Evolutionary conservation across 2,888 invertebrate species (phyloP), one percentile per base, ranked within the genome.

Genomic region (Zaprionus lineosus): DNA sequence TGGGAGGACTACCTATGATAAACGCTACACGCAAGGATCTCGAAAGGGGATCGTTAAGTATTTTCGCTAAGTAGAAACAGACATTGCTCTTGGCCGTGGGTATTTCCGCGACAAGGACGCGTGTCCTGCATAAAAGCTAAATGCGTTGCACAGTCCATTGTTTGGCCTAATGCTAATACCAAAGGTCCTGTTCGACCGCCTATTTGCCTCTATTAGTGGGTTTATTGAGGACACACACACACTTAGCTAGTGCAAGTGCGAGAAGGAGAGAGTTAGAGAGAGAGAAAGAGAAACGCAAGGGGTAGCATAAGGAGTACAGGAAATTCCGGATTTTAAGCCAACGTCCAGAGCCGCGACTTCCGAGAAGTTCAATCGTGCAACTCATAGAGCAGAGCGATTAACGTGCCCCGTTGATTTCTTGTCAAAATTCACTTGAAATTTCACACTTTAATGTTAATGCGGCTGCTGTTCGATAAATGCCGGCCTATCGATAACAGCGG

Each of bases 401-500:
- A 65, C 67, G 67, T 53, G 37, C 44, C 34, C 51, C 18, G 39
- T 46, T 66, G 50, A 73, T 53, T 74, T 61, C 74, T 61, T 69
- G 82, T 82, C 72, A 78, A 78, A 79, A 79, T 84, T 84, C 82
- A 55, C 37, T 70, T 59, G 84, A 83, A 84, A 84, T 77, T 82
- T 83, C 84, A 84, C 83, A 83, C 83, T 71, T 83, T 66, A 56
- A 57, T 74, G 78, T 44, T 64, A 74, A 74, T 53, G 47, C 47
- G 47, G 47, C 52, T 56, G 58, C 61, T 19, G 28, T 46, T 58
- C 67, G 67, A 67, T 68, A 51, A 47, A 29, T 21, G 36, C 18
- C 14, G 16, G 36, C 14, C 18, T 65, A 61, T 59, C 62, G 75
- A 74, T 77, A 58, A 63, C 55, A 33, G n/a, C 37, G 50, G 74